These are phyloP conservation scores for Trachythela sp. DNA, from an alignment of 64 coral and sea anemone genomes.

Conservation along the genomic window DNA sequence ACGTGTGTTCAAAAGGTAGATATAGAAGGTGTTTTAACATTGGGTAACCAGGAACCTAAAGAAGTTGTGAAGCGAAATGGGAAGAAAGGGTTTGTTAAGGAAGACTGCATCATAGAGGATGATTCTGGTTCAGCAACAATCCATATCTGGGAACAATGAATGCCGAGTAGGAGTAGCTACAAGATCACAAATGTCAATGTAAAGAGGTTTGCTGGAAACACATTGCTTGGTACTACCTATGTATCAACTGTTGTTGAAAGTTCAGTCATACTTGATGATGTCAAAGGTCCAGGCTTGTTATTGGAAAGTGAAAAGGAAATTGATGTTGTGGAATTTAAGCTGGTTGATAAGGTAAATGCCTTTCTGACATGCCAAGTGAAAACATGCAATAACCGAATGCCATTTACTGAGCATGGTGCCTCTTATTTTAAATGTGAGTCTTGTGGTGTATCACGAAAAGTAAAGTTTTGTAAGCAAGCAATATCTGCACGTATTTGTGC, in stretches of 20 bases:
- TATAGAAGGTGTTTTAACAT: conserved; percentile 10
- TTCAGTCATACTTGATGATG: background rate
- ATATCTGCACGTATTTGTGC: conserved; percentile 44
- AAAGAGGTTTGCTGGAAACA: conserved; percentile 35
- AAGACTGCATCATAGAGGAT: conserved; percentile 53
- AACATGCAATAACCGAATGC: conserved; percentile 50
- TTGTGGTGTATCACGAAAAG: conserved; percentile 48
- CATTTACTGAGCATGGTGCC: background rate
- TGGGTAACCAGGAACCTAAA: conserved; percentile 25
- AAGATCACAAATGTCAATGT: conserved; percentile 46
- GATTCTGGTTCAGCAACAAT: conserved; percentile 8
- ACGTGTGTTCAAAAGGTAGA: conserved; percentile 15
- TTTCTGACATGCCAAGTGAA: conserved; percentile 36
- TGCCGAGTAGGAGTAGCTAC: conserved; percentile 25
- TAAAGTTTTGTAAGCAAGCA: conserved; percentile 28
- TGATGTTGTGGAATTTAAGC: conserved; percentile 23
- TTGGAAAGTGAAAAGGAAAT: conserved; percentile 20
- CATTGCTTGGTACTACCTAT: conserved; percentile 33
- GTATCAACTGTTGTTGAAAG: conserved; percentile 1
- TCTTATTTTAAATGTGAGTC: conserved; percentile 27
- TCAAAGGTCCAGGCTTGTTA: conserved; percentile 8
- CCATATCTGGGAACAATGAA: conserved; percentile 39
- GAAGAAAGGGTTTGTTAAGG: conserved; percentile 21
- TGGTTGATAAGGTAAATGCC: conserved; percentile 9
- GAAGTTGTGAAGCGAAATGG: conserved; percentile 31